These are phyloP conservation scores for Megaceryle maxima DNA, from an alignment of 2,113 vertebrate genomes.

Conservation along the genomic window DNA sequence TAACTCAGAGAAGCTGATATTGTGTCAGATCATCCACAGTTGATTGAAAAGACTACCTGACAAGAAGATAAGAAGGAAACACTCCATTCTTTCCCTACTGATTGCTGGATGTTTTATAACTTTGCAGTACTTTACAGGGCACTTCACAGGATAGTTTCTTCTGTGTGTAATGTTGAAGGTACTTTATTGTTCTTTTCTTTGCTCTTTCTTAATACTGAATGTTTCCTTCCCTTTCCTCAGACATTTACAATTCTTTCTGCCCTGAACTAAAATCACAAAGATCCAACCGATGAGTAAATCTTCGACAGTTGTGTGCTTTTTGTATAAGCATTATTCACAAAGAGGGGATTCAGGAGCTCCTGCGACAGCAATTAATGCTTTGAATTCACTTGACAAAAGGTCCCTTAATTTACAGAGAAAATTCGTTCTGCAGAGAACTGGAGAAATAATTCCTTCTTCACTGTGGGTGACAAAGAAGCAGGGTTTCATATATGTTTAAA, in stretches of 20 bases:
- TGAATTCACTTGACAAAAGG: not conserved
- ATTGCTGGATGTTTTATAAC: not conserved
- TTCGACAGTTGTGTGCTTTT: not conserved
- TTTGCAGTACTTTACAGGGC: not conserved
- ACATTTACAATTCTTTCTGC: not conserved
- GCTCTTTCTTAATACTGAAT: not conserved
- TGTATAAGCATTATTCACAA: not conserved
- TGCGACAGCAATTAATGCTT: not conserved
- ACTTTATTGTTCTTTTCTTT: not conserved
- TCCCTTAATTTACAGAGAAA: not conserved
- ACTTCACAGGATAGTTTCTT: not conserved
- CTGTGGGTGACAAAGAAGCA: not conserved
- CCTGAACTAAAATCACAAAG: not conserved
- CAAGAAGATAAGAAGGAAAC: not conserved
- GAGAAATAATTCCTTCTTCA: not conserved
- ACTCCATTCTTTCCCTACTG: not conserved
- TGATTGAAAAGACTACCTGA: not conserved
- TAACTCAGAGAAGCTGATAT: not conserved
- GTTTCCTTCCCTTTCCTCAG: not conserved
- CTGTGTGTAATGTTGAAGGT: not conserved
- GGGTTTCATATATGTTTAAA: not conserved
- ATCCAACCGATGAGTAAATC: not conserved
- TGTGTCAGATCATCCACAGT: not conserved
- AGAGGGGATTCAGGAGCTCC: not conserved
- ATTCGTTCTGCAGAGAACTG: not conserved